A percentile compares a stretch with the other conserved stretches of the same genome.
Conservation (phyloP, 1,140 invertebrate species). For the Steinernema feltiae region DNA sequence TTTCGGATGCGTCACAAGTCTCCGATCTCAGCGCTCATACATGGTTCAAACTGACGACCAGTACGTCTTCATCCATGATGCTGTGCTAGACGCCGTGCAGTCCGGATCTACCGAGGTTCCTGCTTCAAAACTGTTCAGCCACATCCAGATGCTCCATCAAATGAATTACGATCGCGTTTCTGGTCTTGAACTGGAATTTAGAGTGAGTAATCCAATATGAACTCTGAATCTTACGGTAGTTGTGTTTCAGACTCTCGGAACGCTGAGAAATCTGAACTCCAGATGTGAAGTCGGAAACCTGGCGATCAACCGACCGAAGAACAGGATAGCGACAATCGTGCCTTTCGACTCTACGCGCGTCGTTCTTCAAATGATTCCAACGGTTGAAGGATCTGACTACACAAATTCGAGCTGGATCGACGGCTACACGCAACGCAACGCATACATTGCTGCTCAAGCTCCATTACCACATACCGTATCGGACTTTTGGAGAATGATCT, state of each 20-base stretch:
- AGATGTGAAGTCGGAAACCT: slow-evolving; percentile 91
- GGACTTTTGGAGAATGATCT: slow-evolving; percentile 99
- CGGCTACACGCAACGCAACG: slow-evolving; percentile 68
- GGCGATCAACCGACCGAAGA: slow-evolving; percentile 94
- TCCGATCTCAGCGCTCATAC: slow-evolving; percentile 91
- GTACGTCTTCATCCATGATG: slow-evolving; percentile 98
- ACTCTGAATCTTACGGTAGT: not conserved
- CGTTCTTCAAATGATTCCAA: slow-evolving; percentile 75
- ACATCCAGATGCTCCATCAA: slow-evolving; percentile 79
- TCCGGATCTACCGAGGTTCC: slow-evolving; percentile 89
- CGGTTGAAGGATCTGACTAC: slow-evolving; percentile 90
- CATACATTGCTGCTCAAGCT: slow-evolving; percentile 96
- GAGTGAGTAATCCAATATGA: slow-evolving; percentile 61
- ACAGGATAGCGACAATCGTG: slow-evolving; percentile 89
- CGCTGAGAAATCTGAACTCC: slow-evolving; percentile 85
- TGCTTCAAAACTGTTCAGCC: slow-evolving; percentile 79
- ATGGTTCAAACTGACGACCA: slow-evolving; percentile 97
- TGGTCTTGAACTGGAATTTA: slow-evolving; percentile 96
- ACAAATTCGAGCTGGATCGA: slow-evolving; percentile 98
- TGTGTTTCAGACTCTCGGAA: slow-evolving; percentile 72
- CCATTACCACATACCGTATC: slow-evolving; percentile 89
- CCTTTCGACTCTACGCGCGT: slow-evolving; percentile 90
- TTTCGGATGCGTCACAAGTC: slow-evolving; percentile 93
- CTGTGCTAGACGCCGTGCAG: slow-evolving; percentile 85
- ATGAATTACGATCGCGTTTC: slow-evolving; percentile 63